These are phyloP conservation scores for Terrapene triunguis DNA, from an alignment of 2,113 vertebrate species.

Conservation along the genomic window DNA sequence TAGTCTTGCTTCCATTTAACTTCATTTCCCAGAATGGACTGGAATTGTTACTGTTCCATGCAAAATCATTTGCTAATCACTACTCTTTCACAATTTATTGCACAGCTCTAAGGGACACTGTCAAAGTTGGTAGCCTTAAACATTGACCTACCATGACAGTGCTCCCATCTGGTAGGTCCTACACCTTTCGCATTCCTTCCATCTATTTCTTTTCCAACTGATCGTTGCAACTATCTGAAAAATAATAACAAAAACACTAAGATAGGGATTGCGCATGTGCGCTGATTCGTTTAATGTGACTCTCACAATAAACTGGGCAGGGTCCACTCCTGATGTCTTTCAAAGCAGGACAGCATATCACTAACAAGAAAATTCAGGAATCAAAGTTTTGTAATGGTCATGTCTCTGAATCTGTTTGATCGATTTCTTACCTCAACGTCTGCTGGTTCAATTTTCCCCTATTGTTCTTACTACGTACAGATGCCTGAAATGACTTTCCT, in stretches of 20 bases:
- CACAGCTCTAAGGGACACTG: not conserved
- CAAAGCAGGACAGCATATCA: not conserved
- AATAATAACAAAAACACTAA: not conserved
- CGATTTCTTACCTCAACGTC: not conserved
- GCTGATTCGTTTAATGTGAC: not conserved
- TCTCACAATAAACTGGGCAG: not conserved
- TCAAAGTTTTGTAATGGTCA: not conserved
- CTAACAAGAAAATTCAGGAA: slow-evolving; percentile 6
- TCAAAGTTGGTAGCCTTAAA: not conserved
- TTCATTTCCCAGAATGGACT: slow-evolving; percentile 17
- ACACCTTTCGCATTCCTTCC: not conserved
- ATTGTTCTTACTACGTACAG: not conserved
- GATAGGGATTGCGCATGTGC: not conserved
- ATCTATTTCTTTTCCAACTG: not conserved
- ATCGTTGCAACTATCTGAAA: not conserved
- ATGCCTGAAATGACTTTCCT: not conserved
- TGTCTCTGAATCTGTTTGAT: not conserved
- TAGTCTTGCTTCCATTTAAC: not conserved
- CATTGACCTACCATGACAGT: not conserved
- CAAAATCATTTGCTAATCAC: not conserved
- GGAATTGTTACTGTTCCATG: slow-evolving; percentile 30
- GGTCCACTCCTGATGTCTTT: not conserved
- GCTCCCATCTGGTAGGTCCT: not conserved
- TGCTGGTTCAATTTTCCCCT: not conserved
- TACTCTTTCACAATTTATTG: not conserved